A percentile compares a stretch with the other conserved stretches of the same genome.
Evolutionary conservation across 1,140 invertebrate genomes (phyloP).

Genomic region (Bicyclus anynana): DNA sequence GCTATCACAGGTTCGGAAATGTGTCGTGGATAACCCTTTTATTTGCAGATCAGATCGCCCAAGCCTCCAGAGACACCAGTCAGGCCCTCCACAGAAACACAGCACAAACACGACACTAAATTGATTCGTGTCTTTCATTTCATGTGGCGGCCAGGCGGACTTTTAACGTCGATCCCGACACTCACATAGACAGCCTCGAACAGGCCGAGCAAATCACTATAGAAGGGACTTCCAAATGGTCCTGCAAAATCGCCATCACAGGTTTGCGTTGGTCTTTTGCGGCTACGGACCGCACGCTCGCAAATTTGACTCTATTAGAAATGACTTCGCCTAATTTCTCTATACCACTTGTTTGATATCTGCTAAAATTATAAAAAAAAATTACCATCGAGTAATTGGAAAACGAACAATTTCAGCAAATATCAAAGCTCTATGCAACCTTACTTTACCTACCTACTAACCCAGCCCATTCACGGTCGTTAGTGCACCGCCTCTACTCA

Average conservation of each 20-base stretch:
- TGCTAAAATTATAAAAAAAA: slow-evolving; percentile 40
- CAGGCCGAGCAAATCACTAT: slow-evolving; percentile 98
- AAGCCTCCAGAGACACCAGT: slow-evolving; percentile 11
- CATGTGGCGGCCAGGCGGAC: slow-evolving; percentile 87
- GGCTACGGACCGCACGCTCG: slow-evolving; percentile 72
- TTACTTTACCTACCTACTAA: slow-evolving; percentile 59
- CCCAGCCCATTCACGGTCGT: slow-evolving; percentile 63
- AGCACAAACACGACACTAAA: slow-evolving; percentile 58
- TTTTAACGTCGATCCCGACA: slow-evolving; percentile 98
- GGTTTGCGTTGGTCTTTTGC: slow-evolving; percentile 81
- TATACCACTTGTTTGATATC: slow-evolving; percentile 58
- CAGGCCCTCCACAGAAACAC: slow-evolving; percentile 24
- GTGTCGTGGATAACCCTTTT: slow-evolving; percentile 48
- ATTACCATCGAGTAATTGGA: not conserved
- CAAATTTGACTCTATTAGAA: slow-evolving; percentile 90
- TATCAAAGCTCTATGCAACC: slow-evolving; percentile 60
- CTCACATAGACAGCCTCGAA: slow-evolving; percentile 98
- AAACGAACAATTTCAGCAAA: slow-evolving; percentile 46
- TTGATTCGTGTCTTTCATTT: slow-evolving; percentile 74
- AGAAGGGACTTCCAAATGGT: slow-evolving; percentile 99
- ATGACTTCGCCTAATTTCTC: slow-evolving; percentile 67
- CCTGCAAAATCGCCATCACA: slow-evolving; percentile 99
- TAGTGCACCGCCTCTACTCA: slow-evolving; percentile 67
- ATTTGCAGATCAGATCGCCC: slow-evolving; percentile 21
- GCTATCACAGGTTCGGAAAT: slow-evolving; percentile 97